Base-by-base conservation (phyloP, 2,113 vertebrate genomes). In the Electrona antarctica region DNA sequence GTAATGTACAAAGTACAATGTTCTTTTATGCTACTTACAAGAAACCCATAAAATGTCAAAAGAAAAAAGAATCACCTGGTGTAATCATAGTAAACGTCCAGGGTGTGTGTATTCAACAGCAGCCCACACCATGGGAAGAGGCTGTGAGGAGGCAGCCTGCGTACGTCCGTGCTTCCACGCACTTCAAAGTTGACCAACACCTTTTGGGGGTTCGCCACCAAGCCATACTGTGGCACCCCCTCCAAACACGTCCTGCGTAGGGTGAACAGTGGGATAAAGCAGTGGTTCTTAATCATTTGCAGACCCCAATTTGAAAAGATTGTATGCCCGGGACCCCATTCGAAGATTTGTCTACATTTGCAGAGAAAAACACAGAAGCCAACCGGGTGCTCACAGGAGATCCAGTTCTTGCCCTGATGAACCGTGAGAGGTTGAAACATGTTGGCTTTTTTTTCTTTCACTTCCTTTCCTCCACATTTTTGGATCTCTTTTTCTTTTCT, bases 111-210 rank as follows among this genome's bases (percentile, higher is more conserved):
- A 90, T 98, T 92, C 59, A 99, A 74, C 77, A 96, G 88, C 3
- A 99, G 83, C 3, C 97, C 97, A 13, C 97, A 99, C 97, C 97
- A 99, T 0, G 94, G 94, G 71, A 98, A 94, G 62, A 96, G 78
- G 82, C 84, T 93, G 79, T 64, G 84, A 10, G 83, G 73, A 0
- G 95, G 93, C 59, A 97, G 86, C 67, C 93, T 88, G 0, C 80
- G 84, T 8, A 94, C 90, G 2, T 45, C 79, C 67, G 75, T 6
- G 63, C 28, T 6, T 14, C 78, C 7, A 68, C 59, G 60, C 82
- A 93, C 62, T 0, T 92, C 85, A 82, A 98, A 99, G 89, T 98
- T 99, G 76, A 96, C 91, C 0, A 87, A 87, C 1, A 96, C 97
- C 88, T 99, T 99, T 67, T 81, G 81, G 14, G 93, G 87, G 83